Percentiles rank a stretch among this genome's conserved stretches.
Conservation (phyloP, 2,113 vertebrate genomes). For the Chamaea fasciata region DNA sequence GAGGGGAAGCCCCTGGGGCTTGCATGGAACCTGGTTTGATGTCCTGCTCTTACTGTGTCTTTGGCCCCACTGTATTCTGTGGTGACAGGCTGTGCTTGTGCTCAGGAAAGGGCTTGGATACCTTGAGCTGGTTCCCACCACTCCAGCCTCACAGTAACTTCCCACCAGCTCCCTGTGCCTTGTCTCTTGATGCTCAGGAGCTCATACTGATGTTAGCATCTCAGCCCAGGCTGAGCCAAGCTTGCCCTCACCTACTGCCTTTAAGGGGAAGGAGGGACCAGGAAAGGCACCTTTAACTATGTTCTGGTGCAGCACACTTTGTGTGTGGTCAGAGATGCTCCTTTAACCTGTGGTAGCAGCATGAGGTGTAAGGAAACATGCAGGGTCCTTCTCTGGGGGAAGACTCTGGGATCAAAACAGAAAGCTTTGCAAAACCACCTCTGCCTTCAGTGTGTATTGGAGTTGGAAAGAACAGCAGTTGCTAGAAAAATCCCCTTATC, state of each 20-base stretch:
- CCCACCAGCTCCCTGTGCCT: fast-evolving
- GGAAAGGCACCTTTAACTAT: neutral
- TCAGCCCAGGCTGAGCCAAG: neutral
- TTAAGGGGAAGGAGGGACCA: neutral
- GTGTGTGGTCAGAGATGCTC: neutral
- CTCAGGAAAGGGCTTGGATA: neutral
- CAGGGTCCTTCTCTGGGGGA: neutral
- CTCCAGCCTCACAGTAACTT: neutral
- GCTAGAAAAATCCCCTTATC: neutral
- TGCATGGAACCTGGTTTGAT: neutral
- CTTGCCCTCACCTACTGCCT: neutral
- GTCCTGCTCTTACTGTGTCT: neutral
- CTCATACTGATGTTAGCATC: neutral
- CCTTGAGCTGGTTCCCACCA: neutral
- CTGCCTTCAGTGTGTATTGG: neutral
- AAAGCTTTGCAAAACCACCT: neutral
- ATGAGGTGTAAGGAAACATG: neutral
- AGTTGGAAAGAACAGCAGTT: neutral
- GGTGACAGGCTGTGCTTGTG: neutral
- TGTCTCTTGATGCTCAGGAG: neutral
- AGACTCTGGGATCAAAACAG: neutral
- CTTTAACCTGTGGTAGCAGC: neutral
- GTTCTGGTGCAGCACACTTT: fast-evolving
- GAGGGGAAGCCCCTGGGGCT: neutral
- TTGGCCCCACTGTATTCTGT: neutral